Evolutionary conservation across 1,140 invertebrate species (phyloP).

Genomic region (Heliconius hermathena): DNA sequence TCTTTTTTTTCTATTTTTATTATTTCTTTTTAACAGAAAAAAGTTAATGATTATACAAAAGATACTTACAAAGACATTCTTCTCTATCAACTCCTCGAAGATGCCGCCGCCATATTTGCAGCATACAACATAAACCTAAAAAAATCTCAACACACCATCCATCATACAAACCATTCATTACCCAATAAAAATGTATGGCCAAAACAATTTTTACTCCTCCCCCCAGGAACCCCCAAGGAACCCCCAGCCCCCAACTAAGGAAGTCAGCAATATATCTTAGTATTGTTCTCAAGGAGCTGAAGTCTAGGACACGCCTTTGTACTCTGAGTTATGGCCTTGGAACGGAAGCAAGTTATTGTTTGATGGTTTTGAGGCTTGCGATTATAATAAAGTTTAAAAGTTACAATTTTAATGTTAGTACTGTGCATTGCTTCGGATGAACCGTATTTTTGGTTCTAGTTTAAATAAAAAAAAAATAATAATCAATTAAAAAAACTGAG

Average conservation of each 20-base stretch:
- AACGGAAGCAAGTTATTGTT: conserved; percentile 59
- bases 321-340: conserved; percentile 48
- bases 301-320: conserved; percentile 45
- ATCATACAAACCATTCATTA: background rate
- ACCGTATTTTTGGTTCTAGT: background rate
- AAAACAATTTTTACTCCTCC: conserved; percentile 46
- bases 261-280: conserved; percentile 53
- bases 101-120: too few species aligned
- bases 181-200: conserved; percentile 1
- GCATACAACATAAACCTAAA: too few species aligned
- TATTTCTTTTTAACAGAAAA: too few species aligned
- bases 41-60: too few species aligned
- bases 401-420: conserved; percentile 20
- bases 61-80: too few species aligned
- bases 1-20: too few species aligned
- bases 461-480: too few species aligned
- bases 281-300: conserved; percentile 60
- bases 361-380: conserved; percentile 48
- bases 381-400: conserved; percentile 21
- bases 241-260: conserved; percentile 37
- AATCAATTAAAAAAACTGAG: too few species aligned
- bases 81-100: too few species aligned
- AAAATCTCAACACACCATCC: too few species aligned
- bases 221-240: background rate
- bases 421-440: background rate